These are phyloP conservation scores for Okamejei kenojei DNA, from an alignment of 2,797 vertebrate genomes.

Conservation along the genomic window DNA sequence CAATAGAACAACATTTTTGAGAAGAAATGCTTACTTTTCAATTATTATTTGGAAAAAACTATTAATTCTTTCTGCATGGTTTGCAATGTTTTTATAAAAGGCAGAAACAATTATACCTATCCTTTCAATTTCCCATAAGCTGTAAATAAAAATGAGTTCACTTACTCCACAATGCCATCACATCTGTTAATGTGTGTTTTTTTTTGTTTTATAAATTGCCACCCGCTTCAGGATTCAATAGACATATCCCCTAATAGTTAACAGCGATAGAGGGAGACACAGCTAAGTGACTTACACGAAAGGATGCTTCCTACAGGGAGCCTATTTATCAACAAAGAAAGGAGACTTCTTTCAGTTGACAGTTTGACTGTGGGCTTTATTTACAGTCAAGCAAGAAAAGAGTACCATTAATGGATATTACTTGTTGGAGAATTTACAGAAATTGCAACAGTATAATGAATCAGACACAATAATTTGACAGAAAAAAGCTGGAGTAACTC, in stretches of 20 bases:
- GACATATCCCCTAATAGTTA: neutral
- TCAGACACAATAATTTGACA: neutral
- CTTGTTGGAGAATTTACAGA: neutral
- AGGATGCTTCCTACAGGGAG: neutral
- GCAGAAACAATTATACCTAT: neutral
- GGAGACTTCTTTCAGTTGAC: slow-evolving; percentile 7
- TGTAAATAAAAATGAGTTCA: neutral
- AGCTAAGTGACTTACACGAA: neutral
- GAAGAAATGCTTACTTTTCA: neutral
- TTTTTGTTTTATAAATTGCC: neutral
- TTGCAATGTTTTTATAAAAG: neutral
- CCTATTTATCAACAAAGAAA: slow-evolving; percentile 3
- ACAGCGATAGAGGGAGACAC: neutral
- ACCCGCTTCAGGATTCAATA: neutral
- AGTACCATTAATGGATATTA: neutral
- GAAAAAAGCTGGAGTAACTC: too few species aligned
- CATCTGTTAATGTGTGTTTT: neutral
- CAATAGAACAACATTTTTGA: neutral
- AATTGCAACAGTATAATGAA: slow-evolving; percentile 6
- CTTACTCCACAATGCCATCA: neutral
- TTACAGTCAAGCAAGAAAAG: neutral
- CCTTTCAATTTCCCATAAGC: neutral
- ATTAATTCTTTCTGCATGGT: neutral
- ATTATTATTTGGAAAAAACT: neutral
- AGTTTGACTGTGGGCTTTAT: neutral